These are phyloP conservation scores for Psittacula echo DNA, from an alignment of 2,797 vertebrate genomes.

Conservation along the genomic window DNA sequence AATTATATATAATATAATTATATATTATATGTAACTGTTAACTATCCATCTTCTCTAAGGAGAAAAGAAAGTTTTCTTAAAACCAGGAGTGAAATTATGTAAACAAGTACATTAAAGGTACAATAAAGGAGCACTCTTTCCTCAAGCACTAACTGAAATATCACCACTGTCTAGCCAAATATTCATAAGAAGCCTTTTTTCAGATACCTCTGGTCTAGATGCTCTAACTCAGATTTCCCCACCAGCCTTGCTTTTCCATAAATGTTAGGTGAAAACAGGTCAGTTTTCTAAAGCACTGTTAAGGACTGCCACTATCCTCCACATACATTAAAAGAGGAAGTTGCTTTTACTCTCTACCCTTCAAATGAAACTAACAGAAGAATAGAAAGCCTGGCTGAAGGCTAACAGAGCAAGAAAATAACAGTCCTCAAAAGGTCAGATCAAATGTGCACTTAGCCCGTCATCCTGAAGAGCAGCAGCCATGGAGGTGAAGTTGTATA, in stretches of 20 bases:
- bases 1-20: too few relatives aligned
- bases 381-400: neutral
- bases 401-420: neutral
- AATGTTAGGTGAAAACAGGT: neutral
- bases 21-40: too few relatives aligned
- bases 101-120: neutral
- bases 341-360: neutral
- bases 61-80: neutral
- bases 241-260: neutral
- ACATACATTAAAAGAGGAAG: neutral
- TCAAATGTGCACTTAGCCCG: neutral
- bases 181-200: neutral
- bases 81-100: neutral
- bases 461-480: neutral
- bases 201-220: neutral
- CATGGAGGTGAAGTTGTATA: neutral
- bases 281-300: neutral
- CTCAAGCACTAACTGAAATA: neutral
- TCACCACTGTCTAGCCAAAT: neutral
- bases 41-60: neutral
- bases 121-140: neutral
- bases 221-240: neutral
- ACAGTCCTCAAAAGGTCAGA: neutral
- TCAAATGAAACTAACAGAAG: neutral
- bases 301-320: neutral